A percentile compares a stretch with the other conserved stretches of the same genome.
Evolutionary conservation across 2,888 invertebrate genomes (phyloP).

Genomic region (Chymomyza fuscimana): DNA sequence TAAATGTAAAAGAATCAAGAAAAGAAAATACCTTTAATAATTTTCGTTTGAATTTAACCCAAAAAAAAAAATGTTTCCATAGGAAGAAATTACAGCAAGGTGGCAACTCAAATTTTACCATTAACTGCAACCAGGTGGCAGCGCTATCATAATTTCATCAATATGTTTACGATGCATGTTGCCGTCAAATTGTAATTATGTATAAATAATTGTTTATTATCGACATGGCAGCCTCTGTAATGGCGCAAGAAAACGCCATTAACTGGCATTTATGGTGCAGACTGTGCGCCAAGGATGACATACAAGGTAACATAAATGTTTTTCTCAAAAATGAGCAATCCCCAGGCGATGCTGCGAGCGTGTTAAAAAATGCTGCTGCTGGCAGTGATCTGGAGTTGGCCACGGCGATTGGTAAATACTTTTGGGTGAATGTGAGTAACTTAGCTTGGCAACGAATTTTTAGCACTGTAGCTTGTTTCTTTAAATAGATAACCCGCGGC

Average conservation of each 20-base stretch:
- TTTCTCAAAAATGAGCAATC: slow-evolving; percentile 55
- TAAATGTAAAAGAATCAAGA: too few relatives aligned
- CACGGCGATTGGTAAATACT: slow-evolving; percentile 73
- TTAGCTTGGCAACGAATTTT: neutral
- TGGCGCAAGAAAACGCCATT: slow-evolving; percentile 1
- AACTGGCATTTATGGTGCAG: slow-evolving; percentile 71
- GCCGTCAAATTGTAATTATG: neutral
- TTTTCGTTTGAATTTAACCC: too few relatives aligned
- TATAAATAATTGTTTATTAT: neutral
- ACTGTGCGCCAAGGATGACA: slow-evolving; percentile 69
- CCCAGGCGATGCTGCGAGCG: slow-evolving; percentile 6
- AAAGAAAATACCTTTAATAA: too few relatives aligned
- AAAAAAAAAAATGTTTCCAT: too few relatives aligned
- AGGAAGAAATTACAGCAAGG: too few relatives aligned
- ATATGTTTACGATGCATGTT: neutral
- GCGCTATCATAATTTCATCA: neutral
- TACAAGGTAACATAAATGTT: slow-evolving; percentile 64
- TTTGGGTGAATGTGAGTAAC: slow-evolving; percentile 69
- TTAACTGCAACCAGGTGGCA: neutral
- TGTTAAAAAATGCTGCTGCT: neutral
- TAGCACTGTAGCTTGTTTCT: slow-evolving; percentile 8
- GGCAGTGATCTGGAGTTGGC: slow-evolving; percentile 52
- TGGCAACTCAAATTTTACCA: too few relatives aligned
- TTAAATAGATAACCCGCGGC: slow-evolving; percentile 57
- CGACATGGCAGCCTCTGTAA: neutral